Evolutionary conservation across 1,140 invertebrate genomes (phyloP).

Genomic region (Zaprionus africanus): DNA sequence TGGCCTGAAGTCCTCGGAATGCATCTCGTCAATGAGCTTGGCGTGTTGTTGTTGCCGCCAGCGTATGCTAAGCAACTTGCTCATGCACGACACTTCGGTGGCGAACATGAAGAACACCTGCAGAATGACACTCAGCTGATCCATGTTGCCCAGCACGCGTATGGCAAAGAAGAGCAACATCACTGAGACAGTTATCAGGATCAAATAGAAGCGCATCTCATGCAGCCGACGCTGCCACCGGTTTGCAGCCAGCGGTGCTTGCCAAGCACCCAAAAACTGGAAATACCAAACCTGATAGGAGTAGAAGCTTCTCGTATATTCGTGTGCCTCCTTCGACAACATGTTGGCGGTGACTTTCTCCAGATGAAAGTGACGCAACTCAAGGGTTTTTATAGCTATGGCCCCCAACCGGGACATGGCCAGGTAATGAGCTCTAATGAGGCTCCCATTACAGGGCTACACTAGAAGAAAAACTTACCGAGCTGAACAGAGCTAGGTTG

Average conservation of each 20-base stretch:
- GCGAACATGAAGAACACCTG: conserved; percentile 74
- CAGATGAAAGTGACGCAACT: too few relatives aligned
- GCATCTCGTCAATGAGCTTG: conserved; percentile 42
- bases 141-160: conserved; percentile 48
- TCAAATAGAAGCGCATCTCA: conserved; percentile 35
- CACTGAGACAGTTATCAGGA: conserved; percentile 35
- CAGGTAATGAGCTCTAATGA: conserved; percentile 51
- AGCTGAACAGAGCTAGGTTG: conserved; percentile 57
- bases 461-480: conserved; percentile 59
- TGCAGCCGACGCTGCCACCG: conserved; percentile 16
- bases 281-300: conserved; percentile 66
- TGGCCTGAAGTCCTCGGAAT: conserved; percentile 22
- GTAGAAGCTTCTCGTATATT: conserved; percentile 46
- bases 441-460: conserved; percentile 53
- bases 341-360: conserved; percentile 22
- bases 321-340: conserved; percentile 27
- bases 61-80: conserved; percentile 57
- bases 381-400: conserved; percentile 48
- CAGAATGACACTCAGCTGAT: conserved; percentile 56
- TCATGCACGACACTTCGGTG: conserved; percentile 66
- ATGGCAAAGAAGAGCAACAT: conserved; percentile 62
- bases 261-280: conserved; percentile 56
- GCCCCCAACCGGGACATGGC: neutral
- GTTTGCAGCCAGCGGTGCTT: neutral
- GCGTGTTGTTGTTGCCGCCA: conserved; percentile 20